Evolutionary conservation across 2,888 invertebrate species (phyloP).

Genomic region (Opisthograptis luteolata): DNA sequence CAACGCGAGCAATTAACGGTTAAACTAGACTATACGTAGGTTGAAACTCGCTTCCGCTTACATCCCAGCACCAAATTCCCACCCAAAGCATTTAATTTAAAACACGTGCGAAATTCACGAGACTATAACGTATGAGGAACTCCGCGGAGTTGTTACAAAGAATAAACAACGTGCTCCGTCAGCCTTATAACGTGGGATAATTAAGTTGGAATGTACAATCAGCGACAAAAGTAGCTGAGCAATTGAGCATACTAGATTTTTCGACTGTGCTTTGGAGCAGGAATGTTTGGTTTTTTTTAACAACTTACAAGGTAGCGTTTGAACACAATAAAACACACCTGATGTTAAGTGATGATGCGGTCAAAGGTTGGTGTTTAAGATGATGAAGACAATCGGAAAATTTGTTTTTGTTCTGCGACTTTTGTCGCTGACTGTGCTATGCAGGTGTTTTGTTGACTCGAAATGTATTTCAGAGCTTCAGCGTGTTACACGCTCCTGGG

Average conservation of each 20-base stretch:
- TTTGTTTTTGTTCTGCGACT: too few relatives aligned
- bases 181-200: conserved; percentile 5
- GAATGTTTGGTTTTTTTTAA: too few relatives aligned
- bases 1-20: not conserved
- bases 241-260: too few relatives aligned
- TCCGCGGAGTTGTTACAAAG: conserved; percentile 23
- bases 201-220: conserved; percentile 15
- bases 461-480: conserved; percentile 16
- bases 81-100: conserved; percentile 25
- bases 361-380: too few relatives aligned
- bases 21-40: not conserved
- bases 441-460: conserved; percentile 17
- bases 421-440: too few relatives aligned
- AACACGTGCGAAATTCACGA: conserved; percentile 25
- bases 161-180: conserved; percentile 20
- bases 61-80: not conserved
- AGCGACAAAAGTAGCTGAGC: too few relatives aligned
- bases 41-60: not conserved
- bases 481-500: not conserved
- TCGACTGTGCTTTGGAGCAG: too few relatives aligned
- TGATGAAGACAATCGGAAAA: too few relatives aligned
- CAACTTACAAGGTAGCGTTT: too few relatives aligned
- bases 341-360: too few relatives aligned
- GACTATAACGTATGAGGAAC: conserved; percentile 5
- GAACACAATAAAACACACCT: too few relatives aligned